Conservation (phyloP, 2,113 vertebrate genomes). For the Hemicordylus capensis region DNA sequence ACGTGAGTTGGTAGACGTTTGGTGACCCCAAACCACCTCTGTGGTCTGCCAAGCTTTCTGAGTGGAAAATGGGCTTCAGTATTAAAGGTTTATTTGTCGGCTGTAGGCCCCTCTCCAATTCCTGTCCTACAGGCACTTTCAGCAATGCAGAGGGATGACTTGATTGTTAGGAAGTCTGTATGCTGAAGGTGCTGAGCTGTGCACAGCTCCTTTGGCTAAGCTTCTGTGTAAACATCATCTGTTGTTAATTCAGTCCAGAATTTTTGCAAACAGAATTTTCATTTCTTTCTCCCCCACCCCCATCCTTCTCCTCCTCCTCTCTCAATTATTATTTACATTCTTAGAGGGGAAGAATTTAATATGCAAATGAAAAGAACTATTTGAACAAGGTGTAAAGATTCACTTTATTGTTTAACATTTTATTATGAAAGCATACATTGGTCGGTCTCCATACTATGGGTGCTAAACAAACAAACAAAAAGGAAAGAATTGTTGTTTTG, state of each 20-base stretch:
- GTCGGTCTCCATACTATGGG: conserved; percentile 33
- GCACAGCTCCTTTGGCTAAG: conserved; percentile 19
- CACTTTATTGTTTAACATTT: background rate
- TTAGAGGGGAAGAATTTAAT: conserved; percentile 38
- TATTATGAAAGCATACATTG: conserved; percentile 17
- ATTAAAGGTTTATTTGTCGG: conserved; percentile 2
- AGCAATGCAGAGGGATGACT: background rate
- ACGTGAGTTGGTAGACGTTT: background rate
- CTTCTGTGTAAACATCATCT: conserved; percentile 46
- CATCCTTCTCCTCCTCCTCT: background rate
- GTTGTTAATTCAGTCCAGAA: conserved; percentile 49
- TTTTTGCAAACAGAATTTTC: conserved; percentile 35
- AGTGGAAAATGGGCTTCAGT: background rate
- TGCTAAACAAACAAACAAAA: conserved; percentile 5
- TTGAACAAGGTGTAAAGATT: conserved; percentile 11
- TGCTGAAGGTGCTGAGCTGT: conserved; percentile 25
- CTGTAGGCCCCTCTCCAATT: conserved; percentile 1
- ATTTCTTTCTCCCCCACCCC: background rate
- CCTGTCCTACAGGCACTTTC: background rate
- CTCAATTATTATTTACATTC: conserved; percentile 41
- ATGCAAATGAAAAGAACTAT: conserved; percentile 40
- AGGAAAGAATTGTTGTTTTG: background rate
- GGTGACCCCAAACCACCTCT: background rate
- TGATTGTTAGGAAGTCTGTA: background rate
- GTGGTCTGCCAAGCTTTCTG: background rate